Percentiles rank a stretch among this genome's conserved stretches.
Conservation (phyloP, 35 echinoderm and acorn worm species). For the Hemicentrotus pulcherrimus region DNA sequence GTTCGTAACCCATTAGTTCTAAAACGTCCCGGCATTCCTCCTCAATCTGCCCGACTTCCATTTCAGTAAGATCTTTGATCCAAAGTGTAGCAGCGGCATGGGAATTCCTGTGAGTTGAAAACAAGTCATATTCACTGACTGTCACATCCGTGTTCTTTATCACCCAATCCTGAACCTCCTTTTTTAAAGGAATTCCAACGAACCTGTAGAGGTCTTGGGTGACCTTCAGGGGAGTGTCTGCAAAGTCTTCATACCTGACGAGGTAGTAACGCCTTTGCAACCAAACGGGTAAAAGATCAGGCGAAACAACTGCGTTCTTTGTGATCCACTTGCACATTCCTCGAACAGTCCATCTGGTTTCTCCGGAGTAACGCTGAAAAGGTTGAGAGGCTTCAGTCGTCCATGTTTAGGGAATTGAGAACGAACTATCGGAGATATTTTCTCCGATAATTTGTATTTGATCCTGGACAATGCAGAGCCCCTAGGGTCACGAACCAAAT, state of each 20-base stretch:
- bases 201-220: conserved; percentile 82
- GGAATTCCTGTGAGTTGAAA: conserved; percentile 84
- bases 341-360: conserved; percentile 47
- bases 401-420: not conserved
- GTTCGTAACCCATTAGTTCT: conserved; percentile 68
- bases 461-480: conserved; percentile 76
- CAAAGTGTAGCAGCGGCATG: conserved; percentile 64
- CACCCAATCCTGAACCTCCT: conserved; percentile 70
- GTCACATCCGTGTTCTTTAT: conserved; percentile 65
- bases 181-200: conserved; percentile 65
- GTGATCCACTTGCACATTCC: conserved; percentile 83
- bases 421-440: not conserved
- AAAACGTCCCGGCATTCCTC: conserved; percentile 79
- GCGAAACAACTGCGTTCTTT: conserved; percentile 63
- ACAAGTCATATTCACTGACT: conserved; percentile 1
- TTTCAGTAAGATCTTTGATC: conserved; percentile 53
- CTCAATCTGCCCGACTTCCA: conserved; percentile 73
- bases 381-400: conserved; percentile 35
- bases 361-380: conserved; percentile 51
- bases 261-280: conserved; percentile 74
- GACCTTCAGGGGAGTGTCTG: conserved; percentile 60
- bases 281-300: conserved; percentile 65
- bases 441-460: not conserved
- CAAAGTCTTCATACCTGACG: conserved; percentile 87
- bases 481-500: conserved; percentile 86